These are phyloP conservation scores for Dufourea novaeangliae DNA, from an alignment of 1,140 invertebrate genomes.

Conservation along the genomic window DNA sequence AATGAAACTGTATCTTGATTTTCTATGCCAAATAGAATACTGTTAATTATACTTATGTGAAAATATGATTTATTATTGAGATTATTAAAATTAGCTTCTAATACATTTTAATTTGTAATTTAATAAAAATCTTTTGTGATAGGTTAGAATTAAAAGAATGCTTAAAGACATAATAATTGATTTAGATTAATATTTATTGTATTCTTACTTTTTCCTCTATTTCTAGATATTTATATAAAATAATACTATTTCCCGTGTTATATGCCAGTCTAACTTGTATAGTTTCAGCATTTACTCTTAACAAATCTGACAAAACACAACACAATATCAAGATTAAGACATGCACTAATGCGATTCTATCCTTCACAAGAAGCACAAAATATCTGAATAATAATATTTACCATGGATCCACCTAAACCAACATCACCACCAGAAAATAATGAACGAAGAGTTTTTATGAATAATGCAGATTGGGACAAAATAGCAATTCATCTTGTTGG, in stretches of 20 bases:
- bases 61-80: neutral
- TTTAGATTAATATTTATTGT: neutral
- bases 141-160: constrained; percentile 10
- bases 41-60: neutral
- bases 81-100: neutral
- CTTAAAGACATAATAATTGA: neutral
- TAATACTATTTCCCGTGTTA: neutral
- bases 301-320: neutral
- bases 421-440: neutral
- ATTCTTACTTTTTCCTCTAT: neutral
- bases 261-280: neutral
- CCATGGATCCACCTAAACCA: constrained; percentile 20
- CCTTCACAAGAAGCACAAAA: neutral
- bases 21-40: neutral
- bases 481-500: constrained; percentile 74
- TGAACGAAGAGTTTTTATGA: constrained; percentile 53
- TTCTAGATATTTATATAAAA: neutral
- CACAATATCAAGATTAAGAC: neutral
- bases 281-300: neutral
- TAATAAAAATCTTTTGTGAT: neutral
- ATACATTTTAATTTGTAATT: neutral
- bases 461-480: constrained; percentile 71
- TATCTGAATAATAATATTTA: constrained; percentile 40
- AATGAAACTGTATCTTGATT: neutral
- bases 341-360: neutral